Evolutionary conservation across 2,888 invertebrate genomes (phyloP).

Genomic region (Cataglyphis albicans): DNA sequence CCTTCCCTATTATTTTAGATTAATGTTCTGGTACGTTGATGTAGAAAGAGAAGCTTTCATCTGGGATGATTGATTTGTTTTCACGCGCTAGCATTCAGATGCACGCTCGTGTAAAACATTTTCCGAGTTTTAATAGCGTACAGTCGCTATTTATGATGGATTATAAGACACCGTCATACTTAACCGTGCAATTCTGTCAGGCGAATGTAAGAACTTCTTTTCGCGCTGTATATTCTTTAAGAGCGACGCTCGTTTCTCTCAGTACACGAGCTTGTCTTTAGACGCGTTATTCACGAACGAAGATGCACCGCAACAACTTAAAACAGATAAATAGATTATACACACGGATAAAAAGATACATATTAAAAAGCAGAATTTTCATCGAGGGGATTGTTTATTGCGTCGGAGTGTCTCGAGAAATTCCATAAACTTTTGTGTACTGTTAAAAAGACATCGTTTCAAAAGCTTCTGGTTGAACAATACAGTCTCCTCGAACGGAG

Average conservation of each 20-base stretch:
- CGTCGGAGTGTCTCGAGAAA: conserved; percentile 62
- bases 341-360: conserved; percentile 63
- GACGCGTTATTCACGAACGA: conserved; percentile 48
- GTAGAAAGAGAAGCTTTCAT: neutral
- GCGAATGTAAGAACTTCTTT: neutral
- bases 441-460: conserved; percentile 66
- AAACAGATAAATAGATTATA: conserved; percentile 70
- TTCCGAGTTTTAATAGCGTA: conserved; percentile 17
- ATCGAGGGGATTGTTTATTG: conserved; percentile 76
- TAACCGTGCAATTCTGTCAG: conserved; percentile 19
- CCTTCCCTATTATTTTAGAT: conserved; percentile 1
- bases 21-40: conserved; percentile 11
- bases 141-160: conserved; percentile 33
- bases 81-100: conserved; percentile 29
- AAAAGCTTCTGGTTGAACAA: conserved; percentile 65
- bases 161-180: conserved; percentile 37
- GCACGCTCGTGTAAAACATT: conserved; percentile 33
- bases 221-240: conserved; percentile 50
- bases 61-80: conserved; percentile 40
- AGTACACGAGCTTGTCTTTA: conserved; percentile 29
- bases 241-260: conserved; percentile 53
- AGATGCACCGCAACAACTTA: conserved; percentile 62
- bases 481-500: conserved; percentile 58
- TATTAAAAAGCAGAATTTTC: conserved; percentile 72
- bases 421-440: conserved; percentile 74